Percentiles rank a stretch among this genome's conserved stretches.
Conservation (phyloP, 2,113 vertebrate species). For the Cyphomyrus discorhynchus region DNA sequence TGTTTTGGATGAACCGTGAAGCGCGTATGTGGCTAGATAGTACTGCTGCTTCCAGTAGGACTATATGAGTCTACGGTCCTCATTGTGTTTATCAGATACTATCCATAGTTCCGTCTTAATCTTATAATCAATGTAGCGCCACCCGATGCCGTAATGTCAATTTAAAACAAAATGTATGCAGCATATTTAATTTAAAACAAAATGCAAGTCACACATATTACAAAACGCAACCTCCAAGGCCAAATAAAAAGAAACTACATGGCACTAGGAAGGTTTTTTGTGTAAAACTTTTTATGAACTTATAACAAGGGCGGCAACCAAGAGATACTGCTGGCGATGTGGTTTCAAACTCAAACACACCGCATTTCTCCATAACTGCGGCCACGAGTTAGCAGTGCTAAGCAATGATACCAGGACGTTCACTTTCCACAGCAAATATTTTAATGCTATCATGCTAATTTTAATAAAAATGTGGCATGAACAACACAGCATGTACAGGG, state of each 20-base stretch:
- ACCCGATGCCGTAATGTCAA: background rate
- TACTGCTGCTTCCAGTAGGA: background rate
- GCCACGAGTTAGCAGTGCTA: background rate
- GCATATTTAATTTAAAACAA: background rate
- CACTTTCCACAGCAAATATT: background rate
- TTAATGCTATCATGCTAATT: constrained; percentile 5
- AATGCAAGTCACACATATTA: background rate
- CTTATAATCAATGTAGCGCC: background rate
- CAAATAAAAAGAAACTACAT: background rate
- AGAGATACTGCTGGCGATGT: background rate
- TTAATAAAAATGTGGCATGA: background rate
- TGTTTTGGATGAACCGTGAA: background rate
- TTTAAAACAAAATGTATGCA: background rate
- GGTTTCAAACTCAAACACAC: background rate
- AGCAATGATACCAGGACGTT: background rate
- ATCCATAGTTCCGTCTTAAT: background rate
- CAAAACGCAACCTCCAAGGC: background rate
- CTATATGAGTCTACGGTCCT: background rate
- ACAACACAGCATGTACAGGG: background rate
- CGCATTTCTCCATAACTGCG: background rate
- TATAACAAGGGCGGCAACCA: background rate
- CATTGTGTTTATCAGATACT: background rate
- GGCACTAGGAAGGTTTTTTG: background rate
- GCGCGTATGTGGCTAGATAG: background rate
- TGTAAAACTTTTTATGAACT: background rate